phyloP scores from a whole-genome alignment of 1,140 invertebrate genomes.

The Caenorhabditis elegans region WBcel235 BX284602.5:6919501-6920000 shows the following conservation, averaged over 20 bases:
- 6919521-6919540: no score
- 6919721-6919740: constrained; percentile 1
- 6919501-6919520: no score
- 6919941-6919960: neutral
- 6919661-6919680: neutral
- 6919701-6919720: constrained; percentile 10
- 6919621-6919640: constrained; percentile 25
- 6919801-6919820: neutral
- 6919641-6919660: neutral
- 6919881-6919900: constrained; percentile 35
- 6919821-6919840: neutral
- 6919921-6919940: neutral
- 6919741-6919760: neutral
- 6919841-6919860: neutral
- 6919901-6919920: neutral
- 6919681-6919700: constrained; percentile 1
- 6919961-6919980: neutral
- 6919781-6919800: neutral
- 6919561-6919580: neutral
- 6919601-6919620: constrained; percentile 6
- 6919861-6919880: constrained; percentile 26
- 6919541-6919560: neutral
- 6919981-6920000: neutral
- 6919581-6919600: constrained; percentile 4
- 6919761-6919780: constrained; percentile 1